Evolutionary conservation across 2,113 vertebrate genomes (phyloP), one percentile per base, ranked within the genome.

Genomic region (Ramphastos sulfuratus): DNA sequence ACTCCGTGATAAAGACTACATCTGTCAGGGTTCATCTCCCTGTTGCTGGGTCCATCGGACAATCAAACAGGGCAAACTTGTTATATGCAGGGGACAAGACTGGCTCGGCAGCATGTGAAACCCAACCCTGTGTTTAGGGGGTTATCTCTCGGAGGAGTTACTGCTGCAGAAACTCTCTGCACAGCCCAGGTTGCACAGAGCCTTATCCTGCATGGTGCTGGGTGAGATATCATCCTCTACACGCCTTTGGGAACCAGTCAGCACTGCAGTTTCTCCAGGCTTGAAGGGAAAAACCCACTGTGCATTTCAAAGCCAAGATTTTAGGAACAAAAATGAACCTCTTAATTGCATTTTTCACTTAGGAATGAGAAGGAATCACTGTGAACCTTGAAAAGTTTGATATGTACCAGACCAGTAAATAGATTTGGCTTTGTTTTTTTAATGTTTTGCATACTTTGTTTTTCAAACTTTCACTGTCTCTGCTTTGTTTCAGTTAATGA

Each of bases 401-500:
- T 95, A 89, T 24, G 27, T 95, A 95, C 89, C 95, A 95, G 95
- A 94, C 92, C 93, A 95, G 95, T 96, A 94, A 95, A 96, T 85
- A 96, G 66, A 82, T 94, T 89, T 94, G 83, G 81, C 77, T 96
- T 94, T 96, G 76, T 90, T 94, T 88, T 95, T 92, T 88, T 94
- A 92, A 89, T 60, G 58, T 91, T 95, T 96, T 95, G 95, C 90
- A 96, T 95, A 96, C 89, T 97, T 97, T 97, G 95, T 96, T 97
- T 97, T 97, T 96, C 90, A 97, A 97, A 97, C 88, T 97, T 97
- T 96, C 95, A 97, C 87, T 90, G 95, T 90, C 96, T 92, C 81
- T 96, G 95, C 97, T 98, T 97, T 97, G 95, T 97, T 97, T 98
- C 96, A 97, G 95, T 98, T 98, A 98, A 98, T 98, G 97, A 98